Conservation (phyloP, 2,797 vertebrate genomes). For the Sciurus carolinensis region DNA sequence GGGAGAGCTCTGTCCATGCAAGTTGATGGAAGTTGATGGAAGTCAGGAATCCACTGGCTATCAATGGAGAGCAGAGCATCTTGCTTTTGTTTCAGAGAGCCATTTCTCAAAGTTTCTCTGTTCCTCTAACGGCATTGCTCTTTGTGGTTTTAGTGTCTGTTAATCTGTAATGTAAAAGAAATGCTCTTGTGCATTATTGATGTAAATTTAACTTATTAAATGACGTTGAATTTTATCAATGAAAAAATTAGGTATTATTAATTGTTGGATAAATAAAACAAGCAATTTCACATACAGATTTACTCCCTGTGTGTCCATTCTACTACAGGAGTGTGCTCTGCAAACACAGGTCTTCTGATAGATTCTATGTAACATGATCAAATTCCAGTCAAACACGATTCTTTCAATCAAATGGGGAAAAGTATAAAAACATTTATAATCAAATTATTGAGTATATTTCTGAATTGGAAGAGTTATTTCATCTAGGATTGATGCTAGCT, state of each 20-base stretch:
- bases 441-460: neutral
- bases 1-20: constrained; percentile 83
- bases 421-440: neutral
- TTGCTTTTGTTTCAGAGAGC: constrained; percentile 89
- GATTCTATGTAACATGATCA: neutral
- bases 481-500: neutral
- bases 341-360: neutral
- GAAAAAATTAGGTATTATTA: neutral
- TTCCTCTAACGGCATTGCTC: constrained; percentile 84
- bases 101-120: constrained; percentile 87
- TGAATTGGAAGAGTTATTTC: neutral
- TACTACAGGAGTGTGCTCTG: neutral
- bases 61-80: constrained; percentile 89
- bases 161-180: neutral
- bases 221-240: constrained; percentile 89
- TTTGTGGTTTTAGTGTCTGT: neutral
- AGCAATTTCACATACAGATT: neutral
- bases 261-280: neutral
- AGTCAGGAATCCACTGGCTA: constrained; percentile 89
- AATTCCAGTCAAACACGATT: neutral
- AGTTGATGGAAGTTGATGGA: constrained; percentile 87
- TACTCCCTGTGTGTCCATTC: neutral
- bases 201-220: constrained; percentile 91
- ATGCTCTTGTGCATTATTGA: constrained; percentile 88
- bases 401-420: neutral